Evolutionary conservation across 2,797 vertebrate species (phyloP).

Genomic region (Chaetodon trifasciatus): DNA sequence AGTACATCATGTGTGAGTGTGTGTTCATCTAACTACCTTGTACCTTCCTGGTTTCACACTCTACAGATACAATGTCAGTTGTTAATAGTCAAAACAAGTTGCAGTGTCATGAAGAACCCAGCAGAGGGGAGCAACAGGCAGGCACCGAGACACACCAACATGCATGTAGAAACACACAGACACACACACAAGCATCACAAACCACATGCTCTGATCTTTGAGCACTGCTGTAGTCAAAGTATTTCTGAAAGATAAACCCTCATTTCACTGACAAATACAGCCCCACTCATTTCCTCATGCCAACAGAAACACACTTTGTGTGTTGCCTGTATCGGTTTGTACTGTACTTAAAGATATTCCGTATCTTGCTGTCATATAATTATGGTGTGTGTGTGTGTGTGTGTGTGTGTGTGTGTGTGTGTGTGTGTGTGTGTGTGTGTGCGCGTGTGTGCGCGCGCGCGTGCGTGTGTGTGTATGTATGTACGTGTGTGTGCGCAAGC

Average conservation of each 20-base stretch:
- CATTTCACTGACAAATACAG: conserved; percentile 63
- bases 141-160: neutral
- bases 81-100: conserved; percentile 53
- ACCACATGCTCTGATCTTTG: conserved; percentile 16
- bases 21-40: neutral
- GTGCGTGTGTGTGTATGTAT: neutral
- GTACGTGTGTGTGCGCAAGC: conserved; percentile 11
- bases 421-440: conserved; percentile 15
- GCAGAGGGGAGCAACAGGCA: conserved; percentile 82
- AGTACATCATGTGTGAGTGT: neutral
- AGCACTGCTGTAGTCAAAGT: conserved; percentile 31
- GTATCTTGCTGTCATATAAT: conserved; percentile 17
- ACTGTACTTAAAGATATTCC: conserved; percentile 13
- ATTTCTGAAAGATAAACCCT: conserved; percentile 47
- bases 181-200: neutral
- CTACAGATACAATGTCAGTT: conserved; percentile 4
- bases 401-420: neutral
- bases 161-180: neutral
- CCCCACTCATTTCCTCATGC: conserved; percentile 22
- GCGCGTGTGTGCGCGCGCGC: neutral
- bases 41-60: conserved; percentile 16
- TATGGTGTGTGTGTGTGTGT: conserved; percentile 19
- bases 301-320: conserved; percentile 3
- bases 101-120: conserved; percentile 77
- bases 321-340: neutral